Evolutionary conservation across 2,113 vertebrate species (phyloP).

Genomic region (Phainopepla nitens): DNA sequence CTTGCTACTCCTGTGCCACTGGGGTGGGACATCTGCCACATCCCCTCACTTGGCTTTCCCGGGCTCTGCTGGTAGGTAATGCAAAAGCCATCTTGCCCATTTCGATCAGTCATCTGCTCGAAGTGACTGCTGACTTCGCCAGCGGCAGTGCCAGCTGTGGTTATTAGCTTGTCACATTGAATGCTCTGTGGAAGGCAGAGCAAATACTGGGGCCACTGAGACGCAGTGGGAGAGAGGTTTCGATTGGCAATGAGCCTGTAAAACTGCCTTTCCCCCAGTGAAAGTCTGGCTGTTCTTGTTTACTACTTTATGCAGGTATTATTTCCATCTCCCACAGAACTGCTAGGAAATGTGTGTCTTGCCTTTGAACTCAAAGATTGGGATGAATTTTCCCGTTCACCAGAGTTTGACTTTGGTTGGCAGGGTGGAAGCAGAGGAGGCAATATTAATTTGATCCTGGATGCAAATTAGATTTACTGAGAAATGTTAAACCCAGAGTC

Average conservation of each 20-base stretch:
- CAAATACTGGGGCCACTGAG: not conserved
- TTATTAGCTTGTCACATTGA: not conserved
- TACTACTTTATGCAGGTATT: not conserved
- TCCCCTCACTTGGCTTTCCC: not conserved
- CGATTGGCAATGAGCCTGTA: not conserved
- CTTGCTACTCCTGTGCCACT: not conserved
- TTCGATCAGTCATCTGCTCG: not conserved
- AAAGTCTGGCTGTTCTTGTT: not conserved
- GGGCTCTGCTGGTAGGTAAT: conserved; percentile 24
- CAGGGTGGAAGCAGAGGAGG: not conserved
- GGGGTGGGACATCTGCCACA: conserved; percentile 48
- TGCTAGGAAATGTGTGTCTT: not conserved
- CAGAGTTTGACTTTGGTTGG: not conserved
- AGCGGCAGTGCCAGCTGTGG: conserved; percentile 45
- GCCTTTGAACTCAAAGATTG: not conserved
- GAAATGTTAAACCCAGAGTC: not conserved
- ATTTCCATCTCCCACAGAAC: not conserved
- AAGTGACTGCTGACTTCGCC: conserved; percentile 1
- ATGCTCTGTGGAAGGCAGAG: not conserved
- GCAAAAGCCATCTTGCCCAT: not conserved
- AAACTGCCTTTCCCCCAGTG: not conserved
- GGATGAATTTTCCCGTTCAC: not conserved
- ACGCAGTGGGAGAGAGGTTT: not conserved
- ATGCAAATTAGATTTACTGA: not conserved
- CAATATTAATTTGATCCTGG: not conserved